A percentile compares a stretch with the other conserved stretches of the same genome.
These are phyloP conservation scores for Vesta saturnalis DNA, from an alignment of 2,888 invertebrate genomes.

Conservation along the genomic window DNA sequence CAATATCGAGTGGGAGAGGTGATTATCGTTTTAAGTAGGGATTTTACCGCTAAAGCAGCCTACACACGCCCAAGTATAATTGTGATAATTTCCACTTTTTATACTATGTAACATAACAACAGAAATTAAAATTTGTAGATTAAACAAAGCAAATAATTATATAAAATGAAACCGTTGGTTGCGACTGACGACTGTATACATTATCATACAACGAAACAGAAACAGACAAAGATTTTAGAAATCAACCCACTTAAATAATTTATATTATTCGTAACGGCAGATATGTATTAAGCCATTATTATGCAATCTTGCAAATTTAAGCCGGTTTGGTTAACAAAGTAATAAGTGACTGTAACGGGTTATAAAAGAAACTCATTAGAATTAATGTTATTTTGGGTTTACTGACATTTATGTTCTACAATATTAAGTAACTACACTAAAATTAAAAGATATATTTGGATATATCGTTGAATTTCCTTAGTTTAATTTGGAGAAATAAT, in stretches of 20 bases:
- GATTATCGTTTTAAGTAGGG: conserved; percentile 23
- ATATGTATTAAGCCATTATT: not conserved
- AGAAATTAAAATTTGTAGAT: too few relatives aligned
- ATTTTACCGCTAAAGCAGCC: conserved; percentile 21
- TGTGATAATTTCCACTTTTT: not conserved
- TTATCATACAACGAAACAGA: not conserved
- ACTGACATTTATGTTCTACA: too few relatives aligned
- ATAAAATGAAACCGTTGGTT: too few relatives aligned
- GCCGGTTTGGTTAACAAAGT: not conserved
- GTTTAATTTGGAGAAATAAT: too few relatives aligned
- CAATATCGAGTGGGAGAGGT: conserved; percentile 25
- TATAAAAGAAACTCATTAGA: too few relatives aligned
- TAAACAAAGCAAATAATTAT: not conserved
- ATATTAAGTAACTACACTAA: too few relatives aligned
- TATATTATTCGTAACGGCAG: not conserved
- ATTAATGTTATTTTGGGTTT: too few relatives aligned
- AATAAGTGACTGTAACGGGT: too few relatives aligned
- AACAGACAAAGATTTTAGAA: not conserved
- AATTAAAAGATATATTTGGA: too few relatives aligned
- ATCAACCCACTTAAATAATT: conserved; percentile 1
- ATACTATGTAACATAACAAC: not conserved
- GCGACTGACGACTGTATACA: too few relatives aligned
- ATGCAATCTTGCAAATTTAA: not conserved
- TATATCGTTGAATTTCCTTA: too few relatives aligned
- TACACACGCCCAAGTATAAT: conserved; percentile 13